These are phyloP conservation scores for Dryas iulia DNA, from an alignment of 1,140 invertebrate species.

Conservation along the genomic window DNA sequence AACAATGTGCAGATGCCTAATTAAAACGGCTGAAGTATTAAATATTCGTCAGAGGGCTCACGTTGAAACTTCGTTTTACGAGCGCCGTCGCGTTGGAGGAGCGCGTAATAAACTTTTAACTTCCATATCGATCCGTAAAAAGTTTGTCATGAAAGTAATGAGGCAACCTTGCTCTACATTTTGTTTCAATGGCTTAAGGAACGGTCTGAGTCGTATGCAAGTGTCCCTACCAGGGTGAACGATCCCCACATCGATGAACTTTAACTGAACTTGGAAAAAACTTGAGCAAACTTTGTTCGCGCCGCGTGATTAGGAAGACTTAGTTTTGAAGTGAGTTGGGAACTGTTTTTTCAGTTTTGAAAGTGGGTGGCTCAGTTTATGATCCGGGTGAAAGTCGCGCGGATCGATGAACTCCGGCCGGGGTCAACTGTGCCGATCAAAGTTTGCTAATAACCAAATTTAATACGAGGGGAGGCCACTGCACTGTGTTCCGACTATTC, in stretches of 20 bases:
- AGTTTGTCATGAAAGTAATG: conserved; percentile 72
- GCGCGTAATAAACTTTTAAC: conserved; percentile 69
- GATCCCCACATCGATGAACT: conserved; percentile 75
- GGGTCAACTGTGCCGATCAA: conserved; percentile 73
- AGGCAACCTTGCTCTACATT: conserved; percentile 77
- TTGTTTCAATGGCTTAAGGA: conserved; percentile 63
- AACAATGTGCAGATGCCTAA: conserved; percentile 31
- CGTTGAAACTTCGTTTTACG: conserved; percentile 47
- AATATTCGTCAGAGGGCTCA: conserved; percentile 35
- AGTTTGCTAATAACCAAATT: conserved; percentile 78
- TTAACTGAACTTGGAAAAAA: conserved; percentile 77
- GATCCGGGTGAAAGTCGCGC: conserved; percentile 76
- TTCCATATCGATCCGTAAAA: conserved; percentile 73
- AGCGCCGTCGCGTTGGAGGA: conserved; percentile 43
- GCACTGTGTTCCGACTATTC: conserved; percentile 46
- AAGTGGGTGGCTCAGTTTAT: conserved; percentile 79
- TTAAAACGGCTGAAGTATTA: conserved; percentile 37
- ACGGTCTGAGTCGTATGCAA: conserved; percentile 69
- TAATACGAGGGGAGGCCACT: conserved; percentile 65
- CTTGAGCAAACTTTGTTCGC: conserved; percentile 71
- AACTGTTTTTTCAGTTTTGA: conserved; percentile 78
- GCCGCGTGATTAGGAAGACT: conserved; percentile 79
- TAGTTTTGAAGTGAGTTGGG: conserved; percentile 77
- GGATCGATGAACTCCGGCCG: conserved; percentile 73
- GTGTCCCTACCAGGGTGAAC: conserved; percentile 74